Evolutionary conservation across 2,888 invertebrate species (phyloP).

Genomic region (Scaptomyza flava): DNA sequence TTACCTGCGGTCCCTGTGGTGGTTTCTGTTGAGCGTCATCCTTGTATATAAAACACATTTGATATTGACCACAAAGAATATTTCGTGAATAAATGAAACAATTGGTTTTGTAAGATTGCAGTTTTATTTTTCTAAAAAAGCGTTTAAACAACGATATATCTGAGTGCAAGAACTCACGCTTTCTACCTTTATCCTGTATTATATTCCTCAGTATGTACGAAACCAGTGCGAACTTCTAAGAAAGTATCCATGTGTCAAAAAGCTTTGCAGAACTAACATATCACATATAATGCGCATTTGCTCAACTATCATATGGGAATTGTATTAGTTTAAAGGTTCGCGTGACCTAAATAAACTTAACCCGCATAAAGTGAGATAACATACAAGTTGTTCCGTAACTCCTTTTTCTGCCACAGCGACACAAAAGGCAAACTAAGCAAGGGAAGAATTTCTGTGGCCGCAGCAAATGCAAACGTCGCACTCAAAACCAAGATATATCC

Average conservation of each 20-base stretch:
- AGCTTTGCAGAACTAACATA: background rate
- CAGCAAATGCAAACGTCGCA: conserved; percentile 44
- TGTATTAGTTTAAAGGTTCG: background rate
- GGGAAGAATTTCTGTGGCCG: conserved; percentile 2
- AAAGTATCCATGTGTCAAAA: background rate
- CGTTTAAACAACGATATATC: too few species aligned
- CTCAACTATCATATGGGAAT: conserved; percentile 1
- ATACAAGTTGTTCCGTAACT: conserved; percentile 51
- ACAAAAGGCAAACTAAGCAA: conserved; percentile 38
- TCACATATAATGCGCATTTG: background rate
- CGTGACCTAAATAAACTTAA: conserved; percentile 18
- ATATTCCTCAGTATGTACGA: too few species aligned
- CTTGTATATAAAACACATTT: background rate
- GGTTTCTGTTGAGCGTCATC: conserved; percentile 9
- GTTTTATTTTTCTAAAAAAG: background rate
- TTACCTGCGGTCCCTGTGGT: conserved; percentile 13
- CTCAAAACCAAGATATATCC: conserved; percentile 56
- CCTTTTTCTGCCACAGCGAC: conserved; percentile 26
- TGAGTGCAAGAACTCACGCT: too few species aligned
- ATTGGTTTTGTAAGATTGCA: background rate
- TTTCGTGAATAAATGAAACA: conserved; percentile 8
- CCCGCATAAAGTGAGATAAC: conserved; percentile 1
- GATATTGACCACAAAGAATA: conserved; percentile 8
- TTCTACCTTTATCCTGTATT: too few species aligned
- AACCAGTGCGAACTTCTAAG: too few species aligned